Conservation (phyloP, 2,113 vertebrate species). For the Saccopteryx leptura region DNA sequence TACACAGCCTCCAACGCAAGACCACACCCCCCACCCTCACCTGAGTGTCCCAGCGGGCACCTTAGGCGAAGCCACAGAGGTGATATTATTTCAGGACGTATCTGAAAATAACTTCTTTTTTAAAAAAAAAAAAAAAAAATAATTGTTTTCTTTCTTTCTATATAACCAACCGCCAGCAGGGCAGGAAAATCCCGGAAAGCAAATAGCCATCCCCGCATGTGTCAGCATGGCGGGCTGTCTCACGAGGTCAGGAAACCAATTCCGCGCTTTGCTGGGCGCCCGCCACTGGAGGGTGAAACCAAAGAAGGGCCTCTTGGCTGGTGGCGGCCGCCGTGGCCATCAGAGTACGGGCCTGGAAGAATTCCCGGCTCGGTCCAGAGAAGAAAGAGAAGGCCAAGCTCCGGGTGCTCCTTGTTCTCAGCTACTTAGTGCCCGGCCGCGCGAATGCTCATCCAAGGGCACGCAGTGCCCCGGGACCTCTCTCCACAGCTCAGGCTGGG, state of each 20-base stretch:
- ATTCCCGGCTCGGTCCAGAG: conserved; percentile 72
- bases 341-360: not conserved
- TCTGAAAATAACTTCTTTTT: conserved; percentile 84
- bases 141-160: conserved; percentile 47
- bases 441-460: conserved; percentile 64
- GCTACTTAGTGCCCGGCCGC: conserved; percentile 77
- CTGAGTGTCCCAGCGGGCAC: conserved; percentile 70
- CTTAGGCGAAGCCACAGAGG: conserved; percentile 81
- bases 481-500: conserved; percentile 75
- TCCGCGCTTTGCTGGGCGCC: conserved; percentile 81
- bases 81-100: conserved; percentile 83
- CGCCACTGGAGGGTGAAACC: conserved; percentile 69
- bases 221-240: conserved; percentile 72
- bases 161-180: conserved; percentile 78
- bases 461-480: conserved; percentile 64
- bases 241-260: conserved; percentile 83
- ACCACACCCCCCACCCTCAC: conserved; percentile 20
- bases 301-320: not conserved
- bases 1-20: conserved; percentile 23
- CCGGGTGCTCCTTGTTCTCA: conserved; percentile 65
- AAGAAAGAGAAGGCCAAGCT: conserved; percentile 36
- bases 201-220: conserved; percentile 78
- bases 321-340: too few relatives aligned
- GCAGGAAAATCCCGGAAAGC: conserved; percentile 83
- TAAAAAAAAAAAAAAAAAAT: not conserved